phyloP scores from a whole-genome alignment of 2,888 invertebrate species.

The Notodonta dromedarius region DNA sequence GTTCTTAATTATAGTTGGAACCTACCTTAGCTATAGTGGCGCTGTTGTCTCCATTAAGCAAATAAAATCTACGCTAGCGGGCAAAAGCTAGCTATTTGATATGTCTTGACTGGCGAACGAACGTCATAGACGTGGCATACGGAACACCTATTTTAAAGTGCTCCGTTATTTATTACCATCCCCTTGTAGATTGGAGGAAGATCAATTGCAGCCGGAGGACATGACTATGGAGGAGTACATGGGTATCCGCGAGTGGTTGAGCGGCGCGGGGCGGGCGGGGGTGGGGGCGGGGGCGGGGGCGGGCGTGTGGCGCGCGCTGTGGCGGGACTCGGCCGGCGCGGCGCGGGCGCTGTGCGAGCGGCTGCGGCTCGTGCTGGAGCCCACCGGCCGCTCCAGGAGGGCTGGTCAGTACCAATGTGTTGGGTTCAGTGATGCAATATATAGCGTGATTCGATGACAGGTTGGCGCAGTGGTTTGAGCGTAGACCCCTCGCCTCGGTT shows the following conservation, averaged over 20 bases:
- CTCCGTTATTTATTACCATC: neutral
- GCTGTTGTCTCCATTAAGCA: no score
- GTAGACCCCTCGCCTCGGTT: no score
- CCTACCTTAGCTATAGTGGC: no score
- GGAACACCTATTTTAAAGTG: no score
- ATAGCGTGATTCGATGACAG: no score
- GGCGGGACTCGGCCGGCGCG: constrained; percentile 76
- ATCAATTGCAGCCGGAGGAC: constrained; percentile 48
- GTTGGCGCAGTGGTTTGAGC: no score
- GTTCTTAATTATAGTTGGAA: no score
- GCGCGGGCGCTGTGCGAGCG: constrained; percentile 92
- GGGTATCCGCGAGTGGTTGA: constrained; percentile 59
- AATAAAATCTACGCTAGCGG: no score
- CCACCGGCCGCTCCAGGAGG: constrained; percentile 95
- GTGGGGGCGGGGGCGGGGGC: constrained; percentile 13
- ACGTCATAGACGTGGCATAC: no score
- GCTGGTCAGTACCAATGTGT: constrained; percentile 66
- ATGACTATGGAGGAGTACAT: constrained; percentile 66
- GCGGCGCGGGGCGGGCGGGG: constrained; percentile 35
- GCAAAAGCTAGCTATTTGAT: no score
- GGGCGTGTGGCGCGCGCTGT: constrained; percentile 85
- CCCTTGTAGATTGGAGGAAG: constrained; percentile 49
- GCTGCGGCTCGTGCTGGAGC: constrained; percentile 96
- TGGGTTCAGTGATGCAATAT: no score
- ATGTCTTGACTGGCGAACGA: no score